These are phyloP conservation scores for Lepus americanus DNA, from an alignment of 2,113 vertebrate genomes.

Conservation along the genomic window DNA sequence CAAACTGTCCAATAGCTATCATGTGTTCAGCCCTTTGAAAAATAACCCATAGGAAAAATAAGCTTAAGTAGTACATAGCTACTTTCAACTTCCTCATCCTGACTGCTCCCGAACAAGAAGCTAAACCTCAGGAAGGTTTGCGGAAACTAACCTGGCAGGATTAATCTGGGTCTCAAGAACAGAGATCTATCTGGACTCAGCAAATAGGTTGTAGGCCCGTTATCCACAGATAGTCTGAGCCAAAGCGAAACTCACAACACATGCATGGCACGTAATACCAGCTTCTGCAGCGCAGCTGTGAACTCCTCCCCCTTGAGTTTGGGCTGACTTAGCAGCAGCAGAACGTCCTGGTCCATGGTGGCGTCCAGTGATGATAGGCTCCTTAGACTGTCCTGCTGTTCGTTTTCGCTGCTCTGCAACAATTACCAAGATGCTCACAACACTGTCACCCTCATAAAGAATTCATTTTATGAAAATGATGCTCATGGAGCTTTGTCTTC, in stretches of 20 bases:
- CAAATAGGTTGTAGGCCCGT: neutral
- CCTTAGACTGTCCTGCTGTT: slow-evolving; percentile 14
- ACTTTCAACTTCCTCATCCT: neutral
- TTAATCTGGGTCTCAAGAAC: neutral
- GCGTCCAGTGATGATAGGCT: slow-evolving; percentile 82
- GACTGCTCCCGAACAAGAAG: neutral
- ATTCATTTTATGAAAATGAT: slow-evolving; percentile 30
- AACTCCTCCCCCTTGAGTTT: slow-evolving; percentile 88
- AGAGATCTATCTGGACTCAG: neutral
- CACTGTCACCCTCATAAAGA: neutral
- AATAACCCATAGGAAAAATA: no score
- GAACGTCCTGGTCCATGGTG: slow-evolving; percentile 90
- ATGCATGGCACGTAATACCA: slow-evolving; percentile 83
- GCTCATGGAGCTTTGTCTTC: neutral
- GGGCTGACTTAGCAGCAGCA: slow-evolving; percentile 90
- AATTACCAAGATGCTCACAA: slow-evolving; percentile 6
- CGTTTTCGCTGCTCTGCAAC: slow-evolving; percentile 77
- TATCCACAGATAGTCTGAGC: neutral
- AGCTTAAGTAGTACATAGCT: no score
- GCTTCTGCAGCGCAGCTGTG: slow-evolving; percentile 84
- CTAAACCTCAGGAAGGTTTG: neutral
- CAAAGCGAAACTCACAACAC: neutral
- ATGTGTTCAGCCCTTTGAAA: no score
- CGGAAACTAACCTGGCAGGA: neutral
- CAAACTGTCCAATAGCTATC: no score